phyloP scores from a whole-genome alignment of 2,113 vertebrate genomes.

The Ictalurus punctatus region DNA sequence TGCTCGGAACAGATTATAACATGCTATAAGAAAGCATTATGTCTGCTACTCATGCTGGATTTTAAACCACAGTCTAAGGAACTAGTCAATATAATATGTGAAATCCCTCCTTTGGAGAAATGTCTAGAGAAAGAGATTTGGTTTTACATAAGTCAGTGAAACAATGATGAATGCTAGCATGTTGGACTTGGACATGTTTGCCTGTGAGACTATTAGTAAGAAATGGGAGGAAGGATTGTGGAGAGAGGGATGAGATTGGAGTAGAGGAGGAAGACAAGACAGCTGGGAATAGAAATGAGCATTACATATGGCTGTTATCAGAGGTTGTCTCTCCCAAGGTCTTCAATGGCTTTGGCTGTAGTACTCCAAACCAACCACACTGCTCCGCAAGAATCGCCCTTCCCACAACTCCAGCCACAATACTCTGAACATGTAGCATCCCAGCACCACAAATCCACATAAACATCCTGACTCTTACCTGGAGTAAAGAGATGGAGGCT shows the following conservation, averaged over 20 bases:
- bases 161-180: neutral
- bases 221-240: conserved; percentile 29
- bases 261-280: conserved; percentile 31
- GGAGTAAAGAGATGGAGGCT: conserved; percentile 20
- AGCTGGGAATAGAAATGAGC: conserved; percentile 44
- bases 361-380: conserved; percentile 38
- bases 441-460: neutral
- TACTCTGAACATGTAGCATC: conserved; percentile 8
- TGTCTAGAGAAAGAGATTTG: neutral
- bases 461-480: conserved; percentile 11
- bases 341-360: conserved; percentile 46
- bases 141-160: neutral
- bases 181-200: neutral
- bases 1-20: neutral
- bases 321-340: conserved; percentile 51
- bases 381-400: conserved; percentile 28
- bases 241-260: conserved; percentile 4
- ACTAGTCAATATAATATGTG: neutral
- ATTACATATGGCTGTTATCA: conserved; percentile 52
- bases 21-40: neutral
- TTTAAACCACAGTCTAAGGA: neutral
- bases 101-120: neutral
- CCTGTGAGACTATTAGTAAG: neutral
- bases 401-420: neutral
- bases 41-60: neutral